Base-by-base conservation (phyloP, 2,888 invertebrate genomes). In the Lottia gigantea region DNA sequence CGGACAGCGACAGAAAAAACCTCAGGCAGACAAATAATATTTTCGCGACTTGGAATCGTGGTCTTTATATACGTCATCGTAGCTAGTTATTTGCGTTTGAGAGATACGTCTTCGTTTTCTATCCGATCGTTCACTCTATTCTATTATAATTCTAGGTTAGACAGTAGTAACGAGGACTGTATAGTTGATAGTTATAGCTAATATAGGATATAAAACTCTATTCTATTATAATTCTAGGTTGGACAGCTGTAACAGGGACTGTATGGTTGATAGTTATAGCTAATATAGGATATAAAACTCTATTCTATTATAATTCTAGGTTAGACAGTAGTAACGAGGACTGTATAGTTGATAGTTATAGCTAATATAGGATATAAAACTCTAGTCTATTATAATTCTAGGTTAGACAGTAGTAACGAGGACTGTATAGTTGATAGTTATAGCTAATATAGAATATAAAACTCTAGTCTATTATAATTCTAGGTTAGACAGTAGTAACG, bases 331-430 rank as follows among this genome's bases (percentile, higher is more conserved):
- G 89, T 96, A 0, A 89, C 96, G 14, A 96, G 96, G 0, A 94
- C 95, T 0, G 87, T 95, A 15, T 90, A 95, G 55, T 90, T 96
- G 6, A 91, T 96, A 3, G 91, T 95, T 0, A 87, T 96, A 61
- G 93, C 95, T 0, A 95, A 95, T 83, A 90, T 91, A 31, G 6
- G 31, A 31, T 31, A 6, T 31, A 31, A 6, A 31, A 2, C 31
- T 31, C 31, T 31, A 31, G 2, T 40, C 11, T 40, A 11, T 40
- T 40, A 11, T 40, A 8, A 8, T 40, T 40, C 8, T 72, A 88
- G 89, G 95, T 12, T 95, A 95, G 95, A 95, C 95, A 0, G 95
- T 96, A 0, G 89, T 96, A 0, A 89, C 96, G 14, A 96, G 96
- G 0, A 94, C 95, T 0, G 87, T 95, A 15, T 90, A 95, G 55